Conservation (phyloP, 2,888 invertebrate species). For the Himalopsyche japonica region DNA sequence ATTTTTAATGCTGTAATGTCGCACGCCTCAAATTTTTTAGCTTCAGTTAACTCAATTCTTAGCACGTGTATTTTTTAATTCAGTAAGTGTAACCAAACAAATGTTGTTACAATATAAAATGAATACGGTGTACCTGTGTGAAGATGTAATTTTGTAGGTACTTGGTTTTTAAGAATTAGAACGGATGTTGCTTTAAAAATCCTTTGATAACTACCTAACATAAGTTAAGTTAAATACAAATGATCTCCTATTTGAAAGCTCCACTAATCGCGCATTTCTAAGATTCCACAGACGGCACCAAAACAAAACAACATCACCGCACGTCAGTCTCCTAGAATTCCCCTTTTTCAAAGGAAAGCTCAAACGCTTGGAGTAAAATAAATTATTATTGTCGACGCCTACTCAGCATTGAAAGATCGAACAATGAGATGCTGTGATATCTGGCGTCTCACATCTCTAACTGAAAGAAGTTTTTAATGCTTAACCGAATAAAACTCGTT, state of each 20-base stretch:
- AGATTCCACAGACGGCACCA: not conserved
- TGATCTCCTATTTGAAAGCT: not conserved
- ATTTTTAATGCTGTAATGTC: no score
- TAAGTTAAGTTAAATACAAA: no score
- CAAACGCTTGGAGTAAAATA: not conserved
- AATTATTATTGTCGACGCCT: not conserved
- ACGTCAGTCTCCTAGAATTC: not conserved
- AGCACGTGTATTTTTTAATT: no score
- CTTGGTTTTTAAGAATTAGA: no score
- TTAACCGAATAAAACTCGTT: not conserved
- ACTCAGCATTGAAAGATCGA: not conserved
- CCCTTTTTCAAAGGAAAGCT: not conserved
- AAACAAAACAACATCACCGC: not conserved
- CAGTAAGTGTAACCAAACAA: no score
- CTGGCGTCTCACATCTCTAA: conserved; percentile 32
- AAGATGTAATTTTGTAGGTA: no score
- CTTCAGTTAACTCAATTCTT: no score
- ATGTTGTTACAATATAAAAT: no score
- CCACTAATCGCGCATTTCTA: not conserved
- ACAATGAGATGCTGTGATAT: conserved; percentile 24
- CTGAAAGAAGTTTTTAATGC: conserved; percentile 25
- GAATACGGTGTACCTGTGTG: no score
- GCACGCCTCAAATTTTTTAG: no score
- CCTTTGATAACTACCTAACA: no score
- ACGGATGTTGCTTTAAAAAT: no score